These are phyloP conservation scores for Arvicola amphibius DNA, from an alignment of 2,797 vertebrate genomes.

Conservation along the genomic window DNA sequence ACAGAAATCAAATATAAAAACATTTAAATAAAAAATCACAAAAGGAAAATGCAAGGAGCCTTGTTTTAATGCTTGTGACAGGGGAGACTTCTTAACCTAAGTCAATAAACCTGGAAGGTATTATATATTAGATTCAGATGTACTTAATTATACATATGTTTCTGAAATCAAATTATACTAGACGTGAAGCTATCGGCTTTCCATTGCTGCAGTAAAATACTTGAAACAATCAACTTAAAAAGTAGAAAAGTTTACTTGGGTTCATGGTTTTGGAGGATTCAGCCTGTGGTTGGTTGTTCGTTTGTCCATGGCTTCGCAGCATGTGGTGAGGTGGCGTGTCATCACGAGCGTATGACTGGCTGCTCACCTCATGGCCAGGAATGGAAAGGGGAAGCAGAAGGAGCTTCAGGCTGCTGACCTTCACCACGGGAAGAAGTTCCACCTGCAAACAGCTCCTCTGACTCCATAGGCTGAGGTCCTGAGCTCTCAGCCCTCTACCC, in stretches of 20 bases:
- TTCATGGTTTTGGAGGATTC: background rate
- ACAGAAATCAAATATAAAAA: constrained; percentile 21
- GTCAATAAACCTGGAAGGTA: background rate
- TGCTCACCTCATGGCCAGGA: background rate
- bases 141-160: background rate
- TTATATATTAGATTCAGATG: background rate
- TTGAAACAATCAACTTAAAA: background rate
- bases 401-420: background rate
- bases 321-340: background rate
- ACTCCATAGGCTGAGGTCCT: background rate
- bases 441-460: background rate
- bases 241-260: background rate
- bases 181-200: background rate
- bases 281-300: background rate
- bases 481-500: background rate
- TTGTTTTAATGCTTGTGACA: background rate
- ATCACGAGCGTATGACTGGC: background rate
- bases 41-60: background rate
- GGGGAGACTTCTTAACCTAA: background rate
- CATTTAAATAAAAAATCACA: background rate
- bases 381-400: background rate
- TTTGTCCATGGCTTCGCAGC: background rate
- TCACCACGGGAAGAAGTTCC: background rate
- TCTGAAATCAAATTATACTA: background rate
- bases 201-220: background rate